Evolutionary conservation across 2,797 vertebrate species (phyloP).

Genomic region (Pangasius mekongensis): DNA sequence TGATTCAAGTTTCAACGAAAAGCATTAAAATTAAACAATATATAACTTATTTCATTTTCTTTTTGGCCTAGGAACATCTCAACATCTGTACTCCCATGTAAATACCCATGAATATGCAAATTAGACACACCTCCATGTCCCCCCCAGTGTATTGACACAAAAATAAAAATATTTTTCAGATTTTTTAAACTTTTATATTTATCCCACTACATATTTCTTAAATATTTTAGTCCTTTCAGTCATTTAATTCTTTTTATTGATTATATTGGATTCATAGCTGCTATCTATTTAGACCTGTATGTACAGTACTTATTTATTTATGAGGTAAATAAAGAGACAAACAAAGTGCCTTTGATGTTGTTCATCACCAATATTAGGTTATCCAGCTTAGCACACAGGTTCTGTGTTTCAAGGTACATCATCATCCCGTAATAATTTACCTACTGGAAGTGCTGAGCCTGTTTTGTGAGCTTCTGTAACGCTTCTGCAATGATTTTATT

Average conservation of each 20-base stretch:
- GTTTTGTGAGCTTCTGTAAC: neutral
- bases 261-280: neutral
- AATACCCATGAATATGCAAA: neutral
- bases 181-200: neutral
- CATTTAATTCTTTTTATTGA: neutral
- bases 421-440: neutral
- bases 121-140: neutral
- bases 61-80: neutral
- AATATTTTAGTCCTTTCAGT: neutral
- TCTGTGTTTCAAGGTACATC: neutral
- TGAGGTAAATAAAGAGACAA: neutral
- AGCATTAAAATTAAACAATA: neutral
- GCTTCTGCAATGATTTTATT: neutral
- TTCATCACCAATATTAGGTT: neutral
- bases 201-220: neutral
- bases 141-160: neutral
- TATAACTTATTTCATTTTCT: neutral
- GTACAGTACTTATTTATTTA: neutral
- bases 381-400: neutral
- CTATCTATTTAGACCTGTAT: neutral
- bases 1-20: neutral
- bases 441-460: neutral
- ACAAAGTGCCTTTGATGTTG: neutral
- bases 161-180: neutral
- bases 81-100: neutral